Evolutionary conservation across 1,140 invertebrate species (phyloP).

Genomic region (Conus ventricosus): DNA sequence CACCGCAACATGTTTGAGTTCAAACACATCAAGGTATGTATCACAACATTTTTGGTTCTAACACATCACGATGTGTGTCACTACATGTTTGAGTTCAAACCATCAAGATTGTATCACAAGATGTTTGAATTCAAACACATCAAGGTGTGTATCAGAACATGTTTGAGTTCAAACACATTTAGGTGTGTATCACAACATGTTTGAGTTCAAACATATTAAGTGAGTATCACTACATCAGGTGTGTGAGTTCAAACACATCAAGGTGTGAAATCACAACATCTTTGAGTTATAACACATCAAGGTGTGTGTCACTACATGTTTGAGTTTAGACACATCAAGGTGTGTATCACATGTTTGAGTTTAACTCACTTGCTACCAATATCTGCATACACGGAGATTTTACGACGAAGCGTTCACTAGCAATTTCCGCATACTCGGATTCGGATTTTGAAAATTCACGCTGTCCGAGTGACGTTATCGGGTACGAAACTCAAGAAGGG

Average conservation of each 20-base stretch:
- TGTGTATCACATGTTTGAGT: too few relatives aligned
- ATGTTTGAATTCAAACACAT: slow-evolving; percentile 97
- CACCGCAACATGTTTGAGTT: slow-evolving; percentile 99
- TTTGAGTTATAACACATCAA: slow-evolving; percentile 98
- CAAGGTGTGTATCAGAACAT: slow-evolving; percentile 77
- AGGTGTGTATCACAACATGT: too few relatives aligned
- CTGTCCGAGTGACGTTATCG: too few relatives aligned
- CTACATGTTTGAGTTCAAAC: slow-evolving; percentile 91
- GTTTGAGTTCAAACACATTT: too few relatives aligned
- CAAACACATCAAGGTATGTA: slow-evolving; percentile 92
- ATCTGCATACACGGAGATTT: too few relatives aligned
- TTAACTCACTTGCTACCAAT: too few relatives aligned
- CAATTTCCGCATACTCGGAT: too few relatives aligned
- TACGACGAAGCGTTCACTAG: too few relatives aligned
- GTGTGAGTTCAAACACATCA: slow-evolving; percentile 98
- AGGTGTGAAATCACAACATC: slow-evolving; percentile 73
- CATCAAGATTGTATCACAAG: slow-evolving; percentile 83
- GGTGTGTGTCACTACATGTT: slow-evolving; percentile 53
- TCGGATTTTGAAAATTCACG: too few relatives aligned
- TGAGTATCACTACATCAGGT: slow-evolving; percentile 98
- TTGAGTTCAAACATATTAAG: too few relatives aligned
- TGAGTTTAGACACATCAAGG: too few relatives aligned
- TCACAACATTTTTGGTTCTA: slow-evolving; percentile 85
- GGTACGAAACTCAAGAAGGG: too few relatives aligned
- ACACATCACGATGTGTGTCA: slow-evolving; percentile 87